Evolutionary conservation across 2,888 invertebrate genomes (phyloP), one percentile per base, ranked within the genome.

Genomic region (Tigriopus californicus): DNA sequence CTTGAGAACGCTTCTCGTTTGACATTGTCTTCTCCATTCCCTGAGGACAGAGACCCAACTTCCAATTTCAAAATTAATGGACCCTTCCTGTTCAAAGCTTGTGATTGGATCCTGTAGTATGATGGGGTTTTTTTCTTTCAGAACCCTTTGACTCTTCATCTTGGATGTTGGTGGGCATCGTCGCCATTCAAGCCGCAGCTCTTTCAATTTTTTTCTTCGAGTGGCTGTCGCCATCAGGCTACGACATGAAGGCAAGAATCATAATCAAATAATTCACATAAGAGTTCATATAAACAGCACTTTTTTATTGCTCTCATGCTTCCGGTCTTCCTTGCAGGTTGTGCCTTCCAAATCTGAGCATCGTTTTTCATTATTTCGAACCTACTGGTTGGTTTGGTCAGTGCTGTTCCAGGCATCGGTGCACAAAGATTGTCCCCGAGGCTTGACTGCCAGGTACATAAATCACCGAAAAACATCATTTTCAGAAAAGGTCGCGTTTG

Each of bases 341-440:
- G 60, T 61, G 22, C 61, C 64, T 1, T 58, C 63, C 13, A 58
- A 58, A 20, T 41, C 57, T 12, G 62, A 60, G 58, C 63, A 64
- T 42, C 79, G 88, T 62, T 95, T 95, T 74, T 92, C 92, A 1
- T 76, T 98, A 57, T 95, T 95, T 71, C 83, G 97, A 61, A 92
- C 95, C 0, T 95, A 95, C 72, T 98, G 98, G 98, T 78, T 99
- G 64, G 97, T 98, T 24, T 98, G 97, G 97, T 95, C 98, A n/a
- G 94, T 98, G 61, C 77, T 94, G 47, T 94, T 89, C 70, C 87
- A 95, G 75, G 97, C 98, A 2, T 90, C 95, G 41, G 97, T 97
- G 2, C 92, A 92, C 69, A 90, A 95, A 61, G 95, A 95, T 72
- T 90, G 91, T 41, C 95, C 95, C 1, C 76, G 89, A 67, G 92